Conservation (phyloP, 2,797 vertebrate species). For the Mastacembelus armatus region DNA sequence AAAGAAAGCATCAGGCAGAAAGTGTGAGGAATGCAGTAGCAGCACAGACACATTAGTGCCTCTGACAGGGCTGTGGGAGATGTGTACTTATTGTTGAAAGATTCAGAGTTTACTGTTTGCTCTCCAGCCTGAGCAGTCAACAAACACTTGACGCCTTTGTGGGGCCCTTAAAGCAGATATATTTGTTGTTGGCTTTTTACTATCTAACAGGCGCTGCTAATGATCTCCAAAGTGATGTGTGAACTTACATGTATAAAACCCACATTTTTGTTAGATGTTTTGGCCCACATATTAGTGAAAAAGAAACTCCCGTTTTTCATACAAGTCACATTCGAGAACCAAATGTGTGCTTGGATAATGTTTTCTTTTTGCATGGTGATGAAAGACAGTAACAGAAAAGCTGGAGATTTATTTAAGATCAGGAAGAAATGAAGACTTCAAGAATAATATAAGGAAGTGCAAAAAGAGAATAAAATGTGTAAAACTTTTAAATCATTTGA, state of each 20-base stretch:
- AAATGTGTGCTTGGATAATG: not conserved
- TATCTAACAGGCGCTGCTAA: slow-evolving; percentile 77
- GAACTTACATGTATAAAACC: slow-evolving; percentile 44
- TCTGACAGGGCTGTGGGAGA: slow-evolving; percentile 54
- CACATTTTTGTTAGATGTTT: slow-evolving; percentile 42
- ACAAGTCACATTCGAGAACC: slow-evolving; percentile 24
- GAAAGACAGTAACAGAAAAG: slow-evolving; percentile 26
- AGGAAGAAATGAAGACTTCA: not conserved
- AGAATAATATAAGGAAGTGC: not conserved
- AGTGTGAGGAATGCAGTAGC: slow-evolving; percentile 45
- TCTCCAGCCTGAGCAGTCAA: slow-evolving; percentile 89
- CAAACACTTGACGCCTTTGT: slow-evolving; percentile 92
- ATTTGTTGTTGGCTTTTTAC: slow-evolving; percentile 88
- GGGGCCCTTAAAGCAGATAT: slow-evolving; percentile 84
- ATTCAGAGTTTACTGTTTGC: slow-evolving; percentile 87
- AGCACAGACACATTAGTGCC: slow-evolving; percentile 41
- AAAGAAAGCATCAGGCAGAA: slow-evolving; percentile 29
- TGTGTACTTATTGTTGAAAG: slow-evolving; percentile 77
- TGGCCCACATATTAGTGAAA: slow-evolving; percentile 44
- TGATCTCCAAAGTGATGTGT: slow-evolving; percentile 71
- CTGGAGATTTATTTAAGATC: not conserved
- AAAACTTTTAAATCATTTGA: not conserved
- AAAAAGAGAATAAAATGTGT: not conserved
- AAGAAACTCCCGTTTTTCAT: not conserved
- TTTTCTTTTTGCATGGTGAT: slow-evolving; percentile 14